Evolutionary conservation across 2,888 invertebrate species (phyloP), one percentile per base, ranked within the genome.

Genomic region (Drosophila paucipuncta): DNA sequence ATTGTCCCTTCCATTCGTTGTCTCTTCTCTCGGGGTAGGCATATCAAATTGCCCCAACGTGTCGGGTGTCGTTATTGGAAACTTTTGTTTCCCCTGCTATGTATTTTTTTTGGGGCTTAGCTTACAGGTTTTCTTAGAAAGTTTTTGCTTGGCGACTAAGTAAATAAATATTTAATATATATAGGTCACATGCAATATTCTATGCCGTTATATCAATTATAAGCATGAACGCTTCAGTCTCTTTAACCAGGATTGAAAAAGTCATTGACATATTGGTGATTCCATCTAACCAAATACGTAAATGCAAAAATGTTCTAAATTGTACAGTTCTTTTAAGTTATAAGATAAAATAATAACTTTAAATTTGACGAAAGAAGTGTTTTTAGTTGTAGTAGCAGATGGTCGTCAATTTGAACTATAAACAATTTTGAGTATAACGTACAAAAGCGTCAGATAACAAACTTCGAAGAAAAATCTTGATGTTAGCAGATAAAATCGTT

Each of bases 181-280:
- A 43, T 58, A 31, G 58, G 58, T 58, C 58, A 58, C 58, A 58
- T 58, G 58, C 58, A 43, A 58, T 58, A 58, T 58, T 22, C 30
- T 16, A 16, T 30, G 30, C 10, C 57, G 18, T 28, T 55, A 7
- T n/a, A 22, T 31, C 10, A 41, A 41, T 41, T 43, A 22, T 16
- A 10, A 22, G 41, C 30, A 58, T 30, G 58, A 43, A 58, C 2
- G 41, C 6, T 43, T 30, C 6, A 22, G 11, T 4, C 10, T 41
- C 16, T 57, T 28, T 57, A 57, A 30, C 28, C 6, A 22, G 5
- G 30, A 58, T 58, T 58, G 16, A 31, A 25, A 31, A 10, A 18
- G 31, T 43, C 43, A 11, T 11, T 30, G 22, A 31, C 43, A 58
- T 25, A 43, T 31, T 58, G 30, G 4, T 6, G 10, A 22, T 43